Percentiles rank a stretch among this genome's conserved stretches.
Evolutionary conservation across 2,888 invertebrate genomes (phyloP).

Genomic region (Xestia xanthographa): DNA sequence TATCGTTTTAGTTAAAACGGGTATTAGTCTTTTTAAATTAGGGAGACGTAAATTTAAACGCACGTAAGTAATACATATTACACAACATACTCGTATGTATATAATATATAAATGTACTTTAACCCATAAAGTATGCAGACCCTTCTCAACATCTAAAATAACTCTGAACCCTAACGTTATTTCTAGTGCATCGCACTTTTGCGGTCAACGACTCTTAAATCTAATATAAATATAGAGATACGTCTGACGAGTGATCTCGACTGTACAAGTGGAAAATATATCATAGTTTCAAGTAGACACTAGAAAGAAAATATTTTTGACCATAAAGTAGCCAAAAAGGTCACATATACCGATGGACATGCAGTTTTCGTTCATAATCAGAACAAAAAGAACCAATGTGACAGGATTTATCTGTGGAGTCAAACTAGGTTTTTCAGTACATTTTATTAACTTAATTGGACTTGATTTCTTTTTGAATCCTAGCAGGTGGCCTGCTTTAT

Average conservation of each 20-base stretch:
- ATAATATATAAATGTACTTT: neutral
- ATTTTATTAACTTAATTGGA: no score
- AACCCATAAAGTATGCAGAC: constrained; percentile 34
- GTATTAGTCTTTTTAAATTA: neutral
- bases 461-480: no score
- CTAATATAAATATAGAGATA: constrained; percentile 38
- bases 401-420: no score
- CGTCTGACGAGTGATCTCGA: constrained; percentile 17
- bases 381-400: neutral
- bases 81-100: neutral
- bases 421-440: neutral
- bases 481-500: no score
- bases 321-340: neutral
- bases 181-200: constrained; percentile 47
- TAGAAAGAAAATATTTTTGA: no score
- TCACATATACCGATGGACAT: neutral
- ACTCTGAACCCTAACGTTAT: constrained; percentile 34
- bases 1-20: neutral
- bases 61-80: neutral
- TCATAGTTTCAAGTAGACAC: neutral
- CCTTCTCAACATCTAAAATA: constrained; percentile 44
- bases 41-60: neutral
- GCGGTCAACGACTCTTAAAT: constrained; percentile 54
- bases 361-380: neutral
- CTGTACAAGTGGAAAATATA: neutral